Percentiles rank a stretch among this genome's conserved stretches.
Evolutionary conservation across 2,888 invertebrate genomes (phyloP).

Genomic region (Trachelus stipa): DNA sequence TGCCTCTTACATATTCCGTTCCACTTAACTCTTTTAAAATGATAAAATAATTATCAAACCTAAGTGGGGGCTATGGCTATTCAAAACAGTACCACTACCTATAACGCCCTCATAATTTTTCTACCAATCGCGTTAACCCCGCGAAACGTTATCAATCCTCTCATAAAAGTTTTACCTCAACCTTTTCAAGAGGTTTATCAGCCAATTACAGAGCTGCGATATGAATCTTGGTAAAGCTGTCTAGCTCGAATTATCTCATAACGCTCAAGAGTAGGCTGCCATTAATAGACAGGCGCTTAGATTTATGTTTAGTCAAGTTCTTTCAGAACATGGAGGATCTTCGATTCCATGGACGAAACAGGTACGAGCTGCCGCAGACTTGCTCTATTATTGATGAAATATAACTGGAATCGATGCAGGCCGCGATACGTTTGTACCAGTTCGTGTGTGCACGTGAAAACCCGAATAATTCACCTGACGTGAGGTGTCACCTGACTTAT

Average conservation of each 20-base stretch:
- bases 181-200: neutral
- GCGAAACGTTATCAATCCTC: neutral
- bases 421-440: neutral
- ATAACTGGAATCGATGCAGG: constrained; percentile 33
- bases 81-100: neutral
- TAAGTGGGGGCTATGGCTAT: neutral
- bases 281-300: neutral
- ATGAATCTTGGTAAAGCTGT: neutral
- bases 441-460: neutral
- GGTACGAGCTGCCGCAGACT: constrained; percentile 10
- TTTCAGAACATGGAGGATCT: neutral
- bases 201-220: neutral
- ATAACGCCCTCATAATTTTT: neutral
- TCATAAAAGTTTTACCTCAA: neutral
- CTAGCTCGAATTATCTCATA: neutral
- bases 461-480: neutral
- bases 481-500: neutral
- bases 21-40: neutral
- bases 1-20: neutral
- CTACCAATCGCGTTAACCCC: neutral
- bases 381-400: constrained; percentile 33
- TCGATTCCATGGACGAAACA: neutral
- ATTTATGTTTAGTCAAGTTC: neutral
- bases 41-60: neutral
- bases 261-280: neutral